phyloP scores from a whole-genome alignment of 2,113 vertebrate genomes.

The Helogale parvula region DNA sequence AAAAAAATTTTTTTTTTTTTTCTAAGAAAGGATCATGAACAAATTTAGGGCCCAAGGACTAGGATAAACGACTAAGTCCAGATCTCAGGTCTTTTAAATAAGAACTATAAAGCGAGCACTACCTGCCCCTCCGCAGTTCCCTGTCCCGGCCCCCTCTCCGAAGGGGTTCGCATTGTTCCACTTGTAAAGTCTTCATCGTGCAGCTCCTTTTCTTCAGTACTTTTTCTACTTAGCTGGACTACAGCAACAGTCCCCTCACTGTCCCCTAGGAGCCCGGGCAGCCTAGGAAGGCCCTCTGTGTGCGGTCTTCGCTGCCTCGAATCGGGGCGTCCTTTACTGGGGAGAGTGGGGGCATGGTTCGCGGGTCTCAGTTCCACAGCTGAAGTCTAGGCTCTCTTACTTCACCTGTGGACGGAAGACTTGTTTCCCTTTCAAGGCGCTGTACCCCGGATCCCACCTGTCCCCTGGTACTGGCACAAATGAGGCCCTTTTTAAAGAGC shows the following conservation, averaged over 20 bases:
- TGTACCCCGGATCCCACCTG: accelerated
- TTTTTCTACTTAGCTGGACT: background rate
- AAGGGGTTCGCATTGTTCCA: background rate
- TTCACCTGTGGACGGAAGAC: background rate
- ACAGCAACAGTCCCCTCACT: background rate
- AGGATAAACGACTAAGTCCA: background rate
- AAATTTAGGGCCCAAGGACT: background rate
- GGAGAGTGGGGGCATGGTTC: background rate
- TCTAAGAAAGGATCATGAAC: background rate
- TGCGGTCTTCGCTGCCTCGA: background rate
- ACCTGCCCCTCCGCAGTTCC: background rate
- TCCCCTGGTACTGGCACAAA: too few relatives aligned
- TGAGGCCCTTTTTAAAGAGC: background rate
- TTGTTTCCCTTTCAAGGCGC: background rate
- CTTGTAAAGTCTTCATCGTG: background rate
- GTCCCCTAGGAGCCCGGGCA: background rate
- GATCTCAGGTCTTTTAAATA: background rate
- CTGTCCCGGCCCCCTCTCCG: background rate
- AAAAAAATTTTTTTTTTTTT: background rate
- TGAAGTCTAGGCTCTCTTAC: background rate
- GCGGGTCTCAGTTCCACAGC: background rate
- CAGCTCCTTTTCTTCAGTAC: background rate
- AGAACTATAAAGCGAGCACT: background rate
- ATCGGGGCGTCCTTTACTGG: background rate
- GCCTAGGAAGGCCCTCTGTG: background rate